Evolutionary conservation across 2,797 vertebrate species (phyloP), one percentile per base, ranked within the genome.

Genomic region (Buphagus erythrorhynchus): DNA sequence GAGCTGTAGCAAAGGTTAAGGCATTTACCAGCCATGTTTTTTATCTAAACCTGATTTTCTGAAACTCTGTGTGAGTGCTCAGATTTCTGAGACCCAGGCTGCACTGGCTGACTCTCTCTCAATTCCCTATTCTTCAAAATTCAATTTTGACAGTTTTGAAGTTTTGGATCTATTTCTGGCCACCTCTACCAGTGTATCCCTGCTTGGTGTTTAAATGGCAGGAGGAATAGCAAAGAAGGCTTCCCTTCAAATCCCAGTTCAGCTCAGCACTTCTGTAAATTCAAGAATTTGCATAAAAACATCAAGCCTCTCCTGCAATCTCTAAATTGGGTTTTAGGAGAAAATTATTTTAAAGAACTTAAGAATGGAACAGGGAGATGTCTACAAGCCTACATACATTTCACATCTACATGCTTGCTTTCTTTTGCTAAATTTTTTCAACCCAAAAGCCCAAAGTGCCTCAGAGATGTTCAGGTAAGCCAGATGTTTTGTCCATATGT

Each of bases 231-330:
- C 67, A 85, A 88, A 51, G 78, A 87, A 95, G n/a, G 55, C 71
- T 86, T 95, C 42, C 3, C 55, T 82, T 81, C 71, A 85, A 93
- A 87, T 79, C 67, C 55, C 74, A 49, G 43, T 62, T 94, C 80
- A 88, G 71, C 78, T 93, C 93, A 66, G 84, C 52, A 40, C 59
- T 93, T 91, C 74, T 82, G 86, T 88, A 84, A 86, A 93, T 93
- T 82, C n/a, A 58, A 93, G 61, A 79, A 93, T 94, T 89, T 82
- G 42, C 90, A 93, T 91, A 42, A 94, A 96, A 84, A 35, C 67
- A 87, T 55, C 71, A 51, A 84, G 62, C 46, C 83, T 88, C 59
- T 93, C 28, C 90, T 40, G 62, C 1, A 0, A 67, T 75, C 93
- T 91, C 93, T 95, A 94, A 90, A 87, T 81, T 76, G 75, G 35